phyloP scores from a whole-genome alignment of 2,888 invertebrate genomes.

The Orthonychiurus folsomi region DNA sequence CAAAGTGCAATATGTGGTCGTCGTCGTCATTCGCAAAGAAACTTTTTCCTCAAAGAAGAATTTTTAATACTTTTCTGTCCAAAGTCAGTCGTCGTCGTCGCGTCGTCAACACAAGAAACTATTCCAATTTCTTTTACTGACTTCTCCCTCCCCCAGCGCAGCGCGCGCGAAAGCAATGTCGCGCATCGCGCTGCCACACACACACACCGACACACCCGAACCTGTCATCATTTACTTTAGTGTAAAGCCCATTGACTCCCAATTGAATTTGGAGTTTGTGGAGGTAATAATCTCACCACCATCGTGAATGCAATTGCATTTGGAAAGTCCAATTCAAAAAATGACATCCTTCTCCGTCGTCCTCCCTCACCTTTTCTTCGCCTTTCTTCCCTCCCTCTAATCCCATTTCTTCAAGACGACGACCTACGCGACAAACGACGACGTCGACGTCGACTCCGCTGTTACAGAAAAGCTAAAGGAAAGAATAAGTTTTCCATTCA shows the following conservation, averaged over 20 bases:
- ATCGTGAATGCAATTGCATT: not conserved
- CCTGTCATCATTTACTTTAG: constrained; percentile 15
- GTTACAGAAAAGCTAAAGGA: no score
- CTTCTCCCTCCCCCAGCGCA: not conserved
- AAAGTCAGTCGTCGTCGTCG: not conserved
- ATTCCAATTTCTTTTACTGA: not conserved
- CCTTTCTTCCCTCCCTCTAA: not conserved
- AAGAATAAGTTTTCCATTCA: no score
- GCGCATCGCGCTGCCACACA: no score
- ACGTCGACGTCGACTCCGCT: not conserved
- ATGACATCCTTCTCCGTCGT: not conserved
- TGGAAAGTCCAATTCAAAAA: not conserved
- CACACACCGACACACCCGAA: no score
- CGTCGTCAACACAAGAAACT: not conserved
- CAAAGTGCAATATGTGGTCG: no score
- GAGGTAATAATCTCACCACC: not conserved
- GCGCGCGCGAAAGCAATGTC: no score
- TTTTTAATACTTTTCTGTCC: constrained; percentile 1
- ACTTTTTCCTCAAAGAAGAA: not conserved
- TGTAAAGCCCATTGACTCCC: constrained; percentile 12
- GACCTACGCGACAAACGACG: not conserved
- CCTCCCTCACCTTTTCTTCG: not conserved
- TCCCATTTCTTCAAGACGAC: not conserved
- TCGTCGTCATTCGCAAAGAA: not conserved
- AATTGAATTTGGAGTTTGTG: constrained; percentile 14